Evolutionary conservation across 2,797 vertebrate genomes (phyloP), one percentile per base, ranked within the genome.

Genomic region (Pristis pectinata): DNA sequence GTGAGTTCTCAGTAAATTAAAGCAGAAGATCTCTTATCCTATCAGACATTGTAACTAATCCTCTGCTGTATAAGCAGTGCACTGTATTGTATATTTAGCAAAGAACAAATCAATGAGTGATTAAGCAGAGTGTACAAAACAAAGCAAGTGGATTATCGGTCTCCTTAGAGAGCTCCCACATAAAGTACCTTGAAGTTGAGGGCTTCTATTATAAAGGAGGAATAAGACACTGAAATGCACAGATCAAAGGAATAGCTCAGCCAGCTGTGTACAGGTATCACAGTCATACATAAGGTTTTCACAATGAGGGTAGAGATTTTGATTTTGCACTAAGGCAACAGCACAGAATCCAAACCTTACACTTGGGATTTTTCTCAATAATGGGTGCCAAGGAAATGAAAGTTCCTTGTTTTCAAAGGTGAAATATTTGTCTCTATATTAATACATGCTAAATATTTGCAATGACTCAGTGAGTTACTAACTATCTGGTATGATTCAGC

Each of bases 51-150:
- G n/a, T 91, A 61, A 91, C 87, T 91, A 91, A 67, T 67, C 59
- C 87, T 67, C 7, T 67, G 59, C 17, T 91, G 87, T 37, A 74
- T 30, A 67, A 91, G n/a, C 87, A 67, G 59, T 22, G 61, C 87
- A 91, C 59, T 41, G 87, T 59, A 24, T 59, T 67, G n/a, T 91
- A 67, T 91, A 64, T 91, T 64, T 64, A 91, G 87, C 87, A 91
- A 91, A 37, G 87, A 91, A 41, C 61, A 41, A 91, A 91, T 67
- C 87, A 64, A 67, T 91, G n/a, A 91, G 34, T 91, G 87, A 67
- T 91, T 64, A 41, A 67, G 87, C 56, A 91, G 59, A 67, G 87
- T 67, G 59, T 22, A 91, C 91, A 87, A 91, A 91, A 64, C 59
- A 91, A 91, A 67, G 87, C 59, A 91, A n/a, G 59, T 67, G 59